phyloP scores from a whole-genome alignment of 2,113 vertebrate genomes.

The Rousettus leschenaultii region DNA sequence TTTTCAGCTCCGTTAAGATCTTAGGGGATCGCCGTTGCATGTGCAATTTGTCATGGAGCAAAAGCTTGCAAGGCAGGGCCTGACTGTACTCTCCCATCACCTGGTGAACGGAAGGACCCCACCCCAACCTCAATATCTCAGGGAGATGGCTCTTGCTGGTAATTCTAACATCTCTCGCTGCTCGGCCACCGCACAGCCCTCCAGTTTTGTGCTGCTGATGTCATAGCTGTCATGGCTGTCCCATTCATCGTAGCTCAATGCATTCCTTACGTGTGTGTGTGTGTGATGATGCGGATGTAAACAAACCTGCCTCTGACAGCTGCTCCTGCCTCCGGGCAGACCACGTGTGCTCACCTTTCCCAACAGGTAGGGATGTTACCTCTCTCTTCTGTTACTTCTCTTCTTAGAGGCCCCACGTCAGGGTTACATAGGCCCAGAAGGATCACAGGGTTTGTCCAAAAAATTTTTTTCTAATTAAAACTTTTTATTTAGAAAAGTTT shows the following conservation, averaged over 20 bases:
- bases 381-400: background rate
- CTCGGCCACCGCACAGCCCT: background rate
- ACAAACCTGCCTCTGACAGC: too few relatives aligned
- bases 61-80: background rate
- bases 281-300: too few relatives aligned
- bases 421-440: background rate
- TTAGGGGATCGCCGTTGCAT: background rate
- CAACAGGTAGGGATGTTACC: background rate
- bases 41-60: background rate
- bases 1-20: background rate
- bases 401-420: rapidly evolving
- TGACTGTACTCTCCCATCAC: background rate
- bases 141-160: background rate
- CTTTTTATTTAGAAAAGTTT: background rate
- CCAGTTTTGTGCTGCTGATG: background rate
- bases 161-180: background rate
- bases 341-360: background rate
- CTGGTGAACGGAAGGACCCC: background rate
- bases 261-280: too few relatives aligned
- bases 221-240: too few relatives aligned
- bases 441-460: background rate
- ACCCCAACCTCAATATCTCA: background rate
- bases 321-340: too few relatives aligned
- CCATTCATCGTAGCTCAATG: too few relatives aligned
- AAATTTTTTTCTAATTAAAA: background rate